These are phyloP conservation scores for Nemotelus pantherinus DNA, from an alignment of 2,888 invertebrate genomes.

Conservation along the genomic window DNA sequence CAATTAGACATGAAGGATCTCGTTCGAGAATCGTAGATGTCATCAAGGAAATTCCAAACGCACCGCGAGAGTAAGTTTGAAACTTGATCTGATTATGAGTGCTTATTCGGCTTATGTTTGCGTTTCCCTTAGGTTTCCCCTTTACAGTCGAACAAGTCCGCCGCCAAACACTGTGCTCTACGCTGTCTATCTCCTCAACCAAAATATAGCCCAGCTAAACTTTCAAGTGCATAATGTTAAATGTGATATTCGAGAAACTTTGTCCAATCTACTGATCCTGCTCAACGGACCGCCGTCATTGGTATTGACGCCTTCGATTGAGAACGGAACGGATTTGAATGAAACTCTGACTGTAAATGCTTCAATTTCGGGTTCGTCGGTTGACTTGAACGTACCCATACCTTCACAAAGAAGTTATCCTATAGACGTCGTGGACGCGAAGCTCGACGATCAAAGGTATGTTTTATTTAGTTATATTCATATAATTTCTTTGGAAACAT, in stretches of 20 bases:
- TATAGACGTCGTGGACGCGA: conserved; percentile 39
- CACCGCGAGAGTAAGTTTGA: conserved; percentile 71
- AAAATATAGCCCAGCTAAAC: conserved; percentile 90
- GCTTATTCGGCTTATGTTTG: conserved; percentile 28
- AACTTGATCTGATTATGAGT: background rate
- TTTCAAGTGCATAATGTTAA: conserved; percentile 57
- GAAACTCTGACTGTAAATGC: conserved; percentile 10
- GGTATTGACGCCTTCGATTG: conserved; percentile 8
- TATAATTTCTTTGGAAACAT: background rate
- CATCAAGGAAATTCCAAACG: conserved; percentile 75
- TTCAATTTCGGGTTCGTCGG: conserved; percentile 60
- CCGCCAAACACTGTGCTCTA: conserved; percentile 73
- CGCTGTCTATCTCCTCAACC: conserved; percentile 91
- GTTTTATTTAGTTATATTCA: background rate
- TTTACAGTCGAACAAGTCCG: conserved; percentile 69
- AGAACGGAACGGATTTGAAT: conserved; percentile 16
- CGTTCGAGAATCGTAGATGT: conserved; percentile 83
- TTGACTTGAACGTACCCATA: conserved; percentile 59
- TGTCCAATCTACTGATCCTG: conserved; percentile 60
- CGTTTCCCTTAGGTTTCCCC: conserved; percentile 76
- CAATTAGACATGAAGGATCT: conserved; percentile 82
- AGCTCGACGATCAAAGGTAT: conserved; percentile 45
- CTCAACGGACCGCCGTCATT: conserved; percentile 52
- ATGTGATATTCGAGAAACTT: conserved; percentile 60
- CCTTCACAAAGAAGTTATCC: conserved; percentile 51